Conservation (phyloP, 2,113 vertebrate species). For the Pogona vitticeps region DNA sequence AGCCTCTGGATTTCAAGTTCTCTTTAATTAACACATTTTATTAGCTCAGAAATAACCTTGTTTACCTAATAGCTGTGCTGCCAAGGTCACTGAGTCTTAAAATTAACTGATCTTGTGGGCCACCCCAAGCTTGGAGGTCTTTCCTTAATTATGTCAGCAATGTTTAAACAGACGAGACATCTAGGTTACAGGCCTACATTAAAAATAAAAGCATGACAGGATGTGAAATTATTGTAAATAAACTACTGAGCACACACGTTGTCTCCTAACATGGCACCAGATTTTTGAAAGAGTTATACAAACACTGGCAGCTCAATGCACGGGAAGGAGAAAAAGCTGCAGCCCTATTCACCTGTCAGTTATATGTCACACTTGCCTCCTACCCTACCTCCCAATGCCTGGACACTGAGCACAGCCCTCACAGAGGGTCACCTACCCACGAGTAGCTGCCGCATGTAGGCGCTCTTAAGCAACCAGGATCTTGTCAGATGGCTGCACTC, state of each 20-base stretch:
- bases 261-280: background rate
- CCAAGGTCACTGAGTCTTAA: constrained; percentile 30
- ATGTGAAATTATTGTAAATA: constrained; percentile 32
- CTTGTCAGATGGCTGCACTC: background rate
- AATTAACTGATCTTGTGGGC: constrained; percentile 34
- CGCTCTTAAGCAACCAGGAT: background rate
- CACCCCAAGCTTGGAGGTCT: constrained; percentile 31
- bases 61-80: constrained; percentile 42
- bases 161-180: background rate
- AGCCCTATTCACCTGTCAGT: background rate
- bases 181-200: constrained; percentile 20
- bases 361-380: background rate
- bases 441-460: background rate
- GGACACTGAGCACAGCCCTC: background rate
- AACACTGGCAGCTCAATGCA: background rate
- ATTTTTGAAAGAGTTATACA: background rate
- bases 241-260: accelerated
- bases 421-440: background rate
- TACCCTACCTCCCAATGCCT: background rate
- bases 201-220: constrained; percentile 34
- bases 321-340: background rate
- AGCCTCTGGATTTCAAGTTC: constrained; percentile 19
- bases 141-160: constrained; percentile 24
- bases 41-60: constrained; percentile 37
- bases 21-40: constrained; percentile 32